phyloP scores from a whole-genome alignment of 2,888 invertebrate species.

The Lepidochitona cinerea region DNA sequence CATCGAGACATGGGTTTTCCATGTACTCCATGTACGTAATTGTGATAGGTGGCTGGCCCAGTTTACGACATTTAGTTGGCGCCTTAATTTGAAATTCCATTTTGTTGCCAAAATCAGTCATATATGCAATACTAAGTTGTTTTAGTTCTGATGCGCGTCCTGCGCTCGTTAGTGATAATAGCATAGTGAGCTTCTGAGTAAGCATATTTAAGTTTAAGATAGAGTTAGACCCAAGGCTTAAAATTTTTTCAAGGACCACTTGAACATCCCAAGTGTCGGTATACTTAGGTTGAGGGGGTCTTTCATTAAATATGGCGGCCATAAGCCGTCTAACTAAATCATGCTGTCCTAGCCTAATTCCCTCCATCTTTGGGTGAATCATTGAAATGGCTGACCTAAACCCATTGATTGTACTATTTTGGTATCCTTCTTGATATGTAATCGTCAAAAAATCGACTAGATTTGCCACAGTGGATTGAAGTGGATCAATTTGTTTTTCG shows the following conservation, averaged over 20 bases:
- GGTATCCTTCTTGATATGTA: neutral
- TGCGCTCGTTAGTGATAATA: slow-evolving; percentile 14
- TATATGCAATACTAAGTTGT: neutral
- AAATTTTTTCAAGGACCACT: slow-evolving; percentile 10
- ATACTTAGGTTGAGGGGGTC: slow-evolving; percentile 15
- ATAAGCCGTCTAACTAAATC: slow-evolving; percentile 8
- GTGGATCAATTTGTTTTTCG: slow-evolving; percentile 13
- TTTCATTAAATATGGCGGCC: slow-evolving; percentile 17
- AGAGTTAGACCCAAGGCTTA: neutral
- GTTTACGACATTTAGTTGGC: slow-evolving; percentile 9
- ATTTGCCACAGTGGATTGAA: slow-evolving; percentile 18
- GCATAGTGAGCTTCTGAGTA: slow-evolving; percentile 12
- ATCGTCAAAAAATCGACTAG: slow-evolving; percentile 7
- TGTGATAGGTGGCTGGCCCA: neutral
- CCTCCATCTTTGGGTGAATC: slow-evolving; percentile 10
- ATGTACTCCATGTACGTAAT: neutral
- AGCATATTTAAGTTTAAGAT: neutral
- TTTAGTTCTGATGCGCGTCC: slow-evolving; percentile 15
- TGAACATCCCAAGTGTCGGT: slow-evolving; percentile 15
- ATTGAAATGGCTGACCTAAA: slow-evolving; percentile 15
- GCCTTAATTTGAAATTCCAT: neutral
- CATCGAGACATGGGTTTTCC: neutral
- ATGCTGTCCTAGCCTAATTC: slow-evolving; percentile 10
- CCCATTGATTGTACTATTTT: slow-evolving; percentile 8
- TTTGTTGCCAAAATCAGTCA: neutral